Conservation (phyloP, 1,140 invertebrate species). For the Sitobion miscanthi region DNA sequence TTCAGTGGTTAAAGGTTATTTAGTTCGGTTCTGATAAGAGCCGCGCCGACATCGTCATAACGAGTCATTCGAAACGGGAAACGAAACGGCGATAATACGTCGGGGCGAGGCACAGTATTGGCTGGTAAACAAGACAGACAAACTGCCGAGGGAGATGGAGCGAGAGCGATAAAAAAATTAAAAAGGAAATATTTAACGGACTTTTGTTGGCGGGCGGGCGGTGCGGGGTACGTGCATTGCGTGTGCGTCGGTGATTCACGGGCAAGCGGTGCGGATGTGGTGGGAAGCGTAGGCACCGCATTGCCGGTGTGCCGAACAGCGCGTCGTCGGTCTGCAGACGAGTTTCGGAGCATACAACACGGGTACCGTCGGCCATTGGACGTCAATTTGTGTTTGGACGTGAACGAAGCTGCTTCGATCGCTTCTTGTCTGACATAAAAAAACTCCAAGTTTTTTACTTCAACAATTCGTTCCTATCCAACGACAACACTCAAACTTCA, state of each 20-base stretch:
- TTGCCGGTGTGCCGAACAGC: slow-evolving; percentile 47
- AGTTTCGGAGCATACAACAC: slow-evolving; percentile 40
- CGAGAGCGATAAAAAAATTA: neutral
- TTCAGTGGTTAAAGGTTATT: neutral
- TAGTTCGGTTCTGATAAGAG: neutral
- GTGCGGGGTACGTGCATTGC: neutral
- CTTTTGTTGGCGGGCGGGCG: neutral
- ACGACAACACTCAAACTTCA: neutral
- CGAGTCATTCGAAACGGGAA: neutral
- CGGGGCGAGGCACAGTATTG: neutral
- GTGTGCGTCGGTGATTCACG: slow-evolving; percentile 41
- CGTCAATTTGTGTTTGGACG: slow-evolving; percentile 55
- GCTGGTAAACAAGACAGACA: neutral
- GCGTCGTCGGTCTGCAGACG: slow-evolving; percentile 29
- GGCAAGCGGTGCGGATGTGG: neutral
- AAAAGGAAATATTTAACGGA: slow-evolving; percentile 24
- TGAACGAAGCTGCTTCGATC: slow-evolving; percentile 24
- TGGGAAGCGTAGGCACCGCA: slow-evolving; percentile 41
- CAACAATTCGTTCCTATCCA: neutral
- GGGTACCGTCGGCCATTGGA: neutral
- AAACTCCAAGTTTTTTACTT: slow-evolving; percentile 9
- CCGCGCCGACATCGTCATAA: too few species aligned
- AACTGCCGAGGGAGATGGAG: neutral
- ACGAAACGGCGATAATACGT: neutral
- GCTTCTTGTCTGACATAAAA: slow-evolving; percentile 50